A percentile compares a stretch with the other conserved stretches of the same genome.
Conservation (phyloP, 2,797 vertebrate species). For the Columba guinea region DNA sequence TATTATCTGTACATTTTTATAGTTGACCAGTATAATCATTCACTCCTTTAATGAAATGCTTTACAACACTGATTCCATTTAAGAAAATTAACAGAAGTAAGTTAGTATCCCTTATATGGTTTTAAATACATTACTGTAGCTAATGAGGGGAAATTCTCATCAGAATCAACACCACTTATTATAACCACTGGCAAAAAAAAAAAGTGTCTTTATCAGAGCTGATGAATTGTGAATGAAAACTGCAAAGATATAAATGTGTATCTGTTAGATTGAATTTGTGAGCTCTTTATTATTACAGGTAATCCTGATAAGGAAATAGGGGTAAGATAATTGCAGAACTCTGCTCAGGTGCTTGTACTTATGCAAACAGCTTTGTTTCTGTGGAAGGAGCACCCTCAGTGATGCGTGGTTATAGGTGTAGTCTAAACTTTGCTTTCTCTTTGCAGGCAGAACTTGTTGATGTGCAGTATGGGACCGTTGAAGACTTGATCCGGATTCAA, state of each 20-base stretch:
- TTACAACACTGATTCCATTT: not conserved
- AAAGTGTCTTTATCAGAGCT: not conserved
- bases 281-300: not conserved
- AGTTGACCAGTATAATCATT: not conserved
- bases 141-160: not conserved
- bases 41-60: not conserved
- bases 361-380: not conserved
- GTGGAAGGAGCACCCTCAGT: not conserved
- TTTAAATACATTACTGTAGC: not conserved
- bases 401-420: not conserved
- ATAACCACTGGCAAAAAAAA: not conserved
- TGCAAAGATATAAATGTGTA: not conserved
- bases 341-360: not conserved
- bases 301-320: not conserved
- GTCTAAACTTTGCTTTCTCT: slow-evolving; percentile 4
- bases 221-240: not conserved
- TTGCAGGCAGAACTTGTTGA: slow-evolving; percentile 89
- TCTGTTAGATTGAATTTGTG: not conserved
- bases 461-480: slow-evolving; percentile 84
- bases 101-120: not conserved
- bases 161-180: not conserved
- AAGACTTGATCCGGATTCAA: slow-evolving; percentile 81
- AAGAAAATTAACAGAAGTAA: not conserved
- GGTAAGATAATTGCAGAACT: not conserved
- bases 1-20: not conserved